These are phyloP conservation scores for Campaea margaritaria DNA, from an alignment of 2,888 invertebrate species.

Conservation along the genomic window DNA sequence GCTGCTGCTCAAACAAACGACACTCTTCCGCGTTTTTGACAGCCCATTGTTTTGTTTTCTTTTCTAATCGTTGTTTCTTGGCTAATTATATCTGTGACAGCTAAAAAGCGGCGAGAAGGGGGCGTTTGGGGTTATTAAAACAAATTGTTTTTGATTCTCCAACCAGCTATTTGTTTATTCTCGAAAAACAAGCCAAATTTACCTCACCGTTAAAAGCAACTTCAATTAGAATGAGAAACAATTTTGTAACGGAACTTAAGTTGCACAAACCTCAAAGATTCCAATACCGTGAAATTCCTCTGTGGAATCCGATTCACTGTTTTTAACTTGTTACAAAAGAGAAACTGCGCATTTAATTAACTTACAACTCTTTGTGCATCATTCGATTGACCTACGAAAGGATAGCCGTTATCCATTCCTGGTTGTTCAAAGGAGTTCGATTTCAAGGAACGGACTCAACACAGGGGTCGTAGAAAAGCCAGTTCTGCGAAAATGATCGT, in stretches of 20 bases:
- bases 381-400: conserved; percentile 48
- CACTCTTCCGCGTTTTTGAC: conserved; percentile 41
- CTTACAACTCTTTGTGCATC: conserved; percentile 37
- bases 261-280: conserved; percentile 14
- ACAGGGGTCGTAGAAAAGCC: conserved; percentile 54
- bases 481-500: conserved; percentile 70
- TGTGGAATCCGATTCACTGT: conserved; percentile 10
- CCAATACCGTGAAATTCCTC: conserved; percentile 15
- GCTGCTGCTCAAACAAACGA: conserved; percentile 40
- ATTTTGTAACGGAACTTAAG: conserved; percentile 3
- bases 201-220: conserved; percentile 10
- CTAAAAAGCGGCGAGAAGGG: conserved; percentile 14
- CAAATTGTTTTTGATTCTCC: conserved; percentile 25
- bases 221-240: conserved; percentile 18
- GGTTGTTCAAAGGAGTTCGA: conserved; percentile 56
- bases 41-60: conserved; percentile 41
- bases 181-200: conserved; percentile 13
- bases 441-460: conserved; percentile 54
- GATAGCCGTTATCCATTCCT: conserved; percentile 33
- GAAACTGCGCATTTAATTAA: conserved; percentile 38
- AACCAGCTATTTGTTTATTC: conserved; percentile 5
- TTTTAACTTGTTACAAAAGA: conserved; percentile 23
- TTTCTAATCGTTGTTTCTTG: conserved; percentile 28
- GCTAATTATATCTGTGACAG: conserved; percentile 26
- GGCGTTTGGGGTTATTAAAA: conserved; percentile 16